These are phyloP conservation scores for Chrysoperla carnea DNA, from an alignment of 1,140 invertebrate species.

Conservation along the genomic window DNA sequence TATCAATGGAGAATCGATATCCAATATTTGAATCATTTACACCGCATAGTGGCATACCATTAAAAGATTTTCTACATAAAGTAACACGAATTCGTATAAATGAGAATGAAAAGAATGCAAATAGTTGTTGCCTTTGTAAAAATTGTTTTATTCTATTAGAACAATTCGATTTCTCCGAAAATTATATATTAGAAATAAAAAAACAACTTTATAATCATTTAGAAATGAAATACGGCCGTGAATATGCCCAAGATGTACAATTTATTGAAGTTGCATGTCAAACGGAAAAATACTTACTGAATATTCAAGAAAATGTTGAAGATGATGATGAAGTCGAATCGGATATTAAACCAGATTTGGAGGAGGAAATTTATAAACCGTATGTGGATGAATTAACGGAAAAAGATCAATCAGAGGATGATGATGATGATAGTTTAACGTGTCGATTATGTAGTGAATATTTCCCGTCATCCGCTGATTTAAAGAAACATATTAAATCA, in stretches of 20 bases:
- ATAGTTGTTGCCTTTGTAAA: not conserved
- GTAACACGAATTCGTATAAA: not conserved
- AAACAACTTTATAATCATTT: not conserved
- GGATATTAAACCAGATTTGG: not conserved
- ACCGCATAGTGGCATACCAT: not conserved
- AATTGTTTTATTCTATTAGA: not conserved
- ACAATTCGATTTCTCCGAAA: not conserved
- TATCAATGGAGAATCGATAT: too few relatives aligned
- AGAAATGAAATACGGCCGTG: not conserved
- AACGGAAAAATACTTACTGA: not conserved
- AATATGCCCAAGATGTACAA: not conserved
- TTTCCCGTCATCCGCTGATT: not conserved
- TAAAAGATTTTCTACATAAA: not conserved
- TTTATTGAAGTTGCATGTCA: not conserved
- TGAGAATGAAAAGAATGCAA: not conserved
- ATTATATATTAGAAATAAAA: not conserved
- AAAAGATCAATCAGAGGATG: constrained; percentile 1
- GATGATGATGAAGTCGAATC: not conserved
- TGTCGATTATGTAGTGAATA: constrained; percentile 7
- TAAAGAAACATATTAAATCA: constrained; percentile 7
- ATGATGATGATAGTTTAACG: constrained; percentile 1
- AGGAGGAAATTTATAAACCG: not conserved
- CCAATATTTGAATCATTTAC: not conserved
- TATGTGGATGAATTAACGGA: not conserved
- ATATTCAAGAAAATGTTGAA: not conserved